These are phyloP conservation scores for Darevskia mixta DNA, from an alignment of 2,797 vertebrate species.

Conservation along the genomic window DNA sequence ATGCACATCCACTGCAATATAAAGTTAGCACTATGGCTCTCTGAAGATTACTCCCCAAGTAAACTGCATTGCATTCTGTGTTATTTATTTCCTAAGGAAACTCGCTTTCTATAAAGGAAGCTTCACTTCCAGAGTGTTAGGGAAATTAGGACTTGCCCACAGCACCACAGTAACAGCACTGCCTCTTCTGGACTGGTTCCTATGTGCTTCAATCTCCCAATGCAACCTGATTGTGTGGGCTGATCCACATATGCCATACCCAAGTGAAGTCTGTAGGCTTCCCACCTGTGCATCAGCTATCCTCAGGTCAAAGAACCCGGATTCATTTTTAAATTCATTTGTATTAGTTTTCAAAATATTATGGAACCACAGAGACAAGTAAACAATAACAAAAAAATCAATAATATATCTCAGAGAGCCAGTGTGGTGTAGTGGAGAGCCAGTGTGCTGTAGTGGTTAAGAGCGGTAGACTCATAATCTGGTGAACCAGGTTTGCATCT, in stretches of 20 bases:
- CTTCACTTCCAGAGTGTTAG: neutral
- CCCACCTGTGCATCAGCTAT: neutral
- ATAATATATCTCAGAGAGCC: too few species aligned
- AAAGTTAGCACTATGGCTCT: slow-evolving; percentile 51
- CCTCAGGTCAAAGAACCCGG: neutral
- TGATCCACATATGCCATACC: neutral
- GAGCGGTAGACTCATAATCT: too few species aligned
- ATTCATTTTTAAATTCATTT: neutral
- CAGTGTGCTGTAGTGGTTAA: too few species aligned
- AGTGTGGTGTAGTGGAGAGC: too few species aligned
- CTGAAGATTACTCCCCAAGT: slow-evolving; percentile 49
- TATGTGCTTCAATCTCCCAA: neutral
- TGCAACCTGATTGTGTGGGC: neutral
- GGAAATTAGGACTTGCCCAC: neutral
- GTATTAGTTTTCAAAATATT: too few species aligned
- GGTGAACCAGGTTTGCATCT: too few species aligned
- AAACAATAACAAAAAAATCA: too few species aligned
- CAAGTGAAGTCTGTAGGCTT: neutral
- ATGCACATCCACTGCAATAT: slow-evolving; percentile 51
- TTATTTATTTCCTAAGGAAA: slow-evolving; percentile 43
- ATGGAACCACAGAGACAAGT: too few species aligned
- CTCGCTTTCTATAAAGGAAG: neutral
- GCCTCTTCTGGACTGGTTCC: neutral
- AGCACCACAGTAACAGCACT: neutral
- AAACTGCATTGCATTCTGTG: slow-evolving; percentile 12